These are phyloP conservation scores for Lordiphosa mommai DNA, from an alignment of 1,140 invertebrate genomes.

Conservation along the genomic window DNA sequence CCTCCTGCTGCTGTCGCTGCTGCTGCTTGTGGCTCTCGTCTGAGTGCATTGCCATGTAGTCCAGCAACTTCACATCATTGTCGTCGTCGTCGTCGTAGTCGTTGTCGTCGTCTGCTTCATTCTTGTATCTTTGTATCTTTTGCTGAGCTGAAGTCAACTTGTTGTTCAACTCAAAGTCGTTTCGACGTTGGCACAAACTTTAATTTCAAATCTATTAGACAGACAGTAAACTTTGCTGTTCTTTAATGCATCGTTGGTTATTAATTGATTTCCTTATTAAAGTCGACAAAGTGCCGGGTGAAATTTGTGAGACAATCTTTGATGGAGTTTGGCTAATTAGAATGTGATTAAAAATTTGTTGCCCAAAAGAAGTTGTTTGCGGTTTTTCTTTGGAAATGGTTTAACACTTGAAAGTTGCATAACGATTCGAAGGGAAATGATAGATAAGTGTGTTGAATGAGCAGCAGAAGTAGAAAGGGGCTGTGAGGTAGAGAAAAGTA, in stretches of 20 bases:
- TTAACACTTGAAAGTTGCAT: slow-evolving; percentile 36
- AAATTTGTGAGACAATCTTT: slow-evolving; percentile 9
- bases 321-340: slow-evolving; percentile 69
- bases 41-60: slow-evolving; percentile 73
- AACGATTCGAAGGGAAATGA: slow-evolving; percentile 32
- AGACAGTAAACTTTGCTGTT: slow-evolving; percentile 39
- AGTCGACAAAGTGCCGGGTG: slow-evolving; percentile 19
- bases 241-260: slow-evolving; percentile 60
- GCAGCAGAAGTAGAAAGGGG: not conserved
- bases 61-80: slow-evolving; percentile 43
- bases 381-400: slow-evolving; percentile 19
- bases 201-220: slow-evolving; percentile 73
- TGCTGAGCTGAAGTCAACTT: slow-evolving; percentile 61
- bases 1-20: not conserved
- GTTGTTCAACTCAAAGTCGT: slow-evolving; percentile 67
- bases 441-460: slow-evolving; percentile 31
- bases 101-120: slow-evolving; percentile 28
- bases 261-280: slow-evolving; percentile 78
- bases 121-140: slow-evolving; percentile 40
- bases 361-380: slow-evolving; percentile 11
- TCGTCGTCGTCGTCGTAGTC: slow-evolving; percentile 24
- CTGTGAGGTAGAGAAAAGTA: not conserved
- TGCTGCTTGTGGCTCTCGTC: slow-evolving; percentile 22
- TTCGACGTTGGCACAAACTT: slow-evolving; percentile 52
- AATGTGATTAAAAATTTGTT: slow-evolving; percentile 73